Evolutionary conservation across 2,113 vertebrate species (phyloP).

Genomic region (Nibea coibor): DNA sequence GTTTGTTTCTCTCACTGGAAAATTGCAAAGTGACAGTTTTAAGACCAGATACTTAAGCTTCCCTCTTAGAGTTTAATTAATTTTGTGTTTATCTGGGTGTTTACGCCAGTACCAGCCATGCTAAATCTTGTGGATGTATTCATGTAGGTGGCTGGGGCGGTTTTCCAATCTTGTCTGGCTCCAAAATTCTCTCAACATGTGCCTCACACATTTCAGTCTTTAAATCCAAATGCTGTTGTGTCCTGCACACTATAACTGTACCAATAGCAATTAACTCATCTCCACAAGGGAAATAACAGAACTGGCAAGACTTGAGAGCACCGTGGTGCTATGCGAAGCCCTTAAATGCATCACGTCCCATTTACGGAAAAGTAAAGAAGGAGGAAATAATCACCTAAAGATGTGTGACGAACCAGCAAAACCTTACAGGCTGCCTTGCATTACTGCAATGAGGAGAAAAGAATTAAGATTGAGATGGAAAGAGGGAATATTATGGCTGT

Average conservation of each 20-base stretch:
- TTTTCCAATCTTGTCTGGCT: constrained; percentile 52
- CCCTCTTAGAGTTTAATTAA: constrained; percentile 65
- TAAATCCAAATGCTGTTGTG: constrained; percentile 43
- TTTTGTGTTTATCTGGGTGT: constrained; percentile 65
- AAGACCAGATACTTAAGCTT: constrained; percentile 39
- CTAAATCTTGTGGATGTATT: constrained; percentile 52
- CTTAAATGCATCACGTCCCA: constrained; percentile 54
- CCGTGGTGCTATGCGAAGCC: constrained; percentile 24
- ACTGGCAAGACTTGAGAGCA: constrained; percentile 73
- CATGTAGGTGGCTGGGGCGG: constrained; percentile 41
- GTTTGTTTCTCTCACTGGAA: constrained; percentile 48
- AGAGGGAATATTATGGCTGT: constrained; percentile 19
- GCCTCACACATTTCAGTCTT: constrained; percentile 74
- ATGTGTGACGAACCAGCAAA: constrained; percentile 66
- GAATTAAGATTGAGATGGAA: constrained; percentile 45
- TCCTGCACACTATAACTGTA: constrained; percentile 63
- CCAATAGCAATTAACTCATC: constrained; percentile 75
- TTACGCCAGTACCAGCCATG: constrained; percentile 33
- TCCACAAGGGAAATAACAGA: constrained; percentile 61
- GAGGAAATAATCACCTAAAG: constrained; percentile 76
- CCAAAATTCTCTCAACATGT: constrained; percentile 66
- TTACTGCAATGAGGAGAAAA: constrained; percentile 39
- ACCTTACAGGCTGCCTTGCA: constrained; percentile 50
- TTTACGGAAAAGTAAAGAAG: constrained; percentile 29
- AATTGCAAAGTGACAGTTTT: constrained; percentile 51